Base-by-base conservation (phyloP, 2,888 invertebrate species). In the Sphaerophoria taeniata region DNA sequence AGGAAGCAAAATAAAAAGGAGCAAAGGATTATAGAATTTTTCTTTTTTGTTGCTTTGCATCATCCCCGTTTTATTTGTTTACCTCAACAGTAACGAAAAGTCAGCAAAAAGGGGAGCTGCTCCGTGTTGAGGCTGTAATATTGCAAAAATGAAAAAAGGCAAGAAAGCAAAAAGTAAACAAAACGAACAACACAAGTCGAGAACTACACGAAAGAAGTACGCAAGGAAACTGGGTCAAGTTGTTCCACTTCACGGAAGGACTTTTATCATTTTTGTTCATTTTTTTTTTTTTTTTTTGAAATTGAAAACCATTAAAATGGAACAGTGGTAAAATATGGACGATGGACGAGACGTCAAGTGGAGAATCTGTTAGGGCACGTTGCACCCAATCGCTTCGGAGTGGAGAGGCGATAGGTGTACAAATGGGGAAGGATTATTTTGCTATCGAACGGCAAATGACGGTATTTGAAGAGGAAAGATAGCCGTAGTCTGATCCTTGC, bases 231-330 rank as follows among this genome's bases (percentile, higher is more conserved):
- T 85, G 81, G 85, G 85, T 85, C 85, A 85, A 85, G 85, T 85
- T 85, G 81, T 80, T 84, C 80, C 73, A 85, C 85, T 85, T 72
- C 76, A 77, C 76, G 85, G 73, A 85, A 85, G 85, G 85, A 85
- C 85, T 81, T 85, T 81, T 85, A 85, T 81, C 76, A 81, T 85
- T 85, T 84, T 83, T 70, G 70, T 85, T 85, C 81, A 81, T 81
- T 73, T 85, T 82, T 86, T 24, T 24, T 24, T 24, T 24, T 85
- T 85, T 77, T 81, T 73, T 85, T 82, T 86, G 86, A 77, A 86
- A 86, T 86, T 86, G 86, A 86, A 86, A 86, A 86, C 86, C 82
- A 86, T 86, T 86, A 86, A 86, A 85, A 81, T 77, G 81, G 73
- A 81, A 75, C 78, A 78, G 56, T 51, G 70, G 69, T 71, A 79